phyloP scores from a whole-genome alignment of 2,113 vertebrate species.

The Rhineura floridana region DNA sequence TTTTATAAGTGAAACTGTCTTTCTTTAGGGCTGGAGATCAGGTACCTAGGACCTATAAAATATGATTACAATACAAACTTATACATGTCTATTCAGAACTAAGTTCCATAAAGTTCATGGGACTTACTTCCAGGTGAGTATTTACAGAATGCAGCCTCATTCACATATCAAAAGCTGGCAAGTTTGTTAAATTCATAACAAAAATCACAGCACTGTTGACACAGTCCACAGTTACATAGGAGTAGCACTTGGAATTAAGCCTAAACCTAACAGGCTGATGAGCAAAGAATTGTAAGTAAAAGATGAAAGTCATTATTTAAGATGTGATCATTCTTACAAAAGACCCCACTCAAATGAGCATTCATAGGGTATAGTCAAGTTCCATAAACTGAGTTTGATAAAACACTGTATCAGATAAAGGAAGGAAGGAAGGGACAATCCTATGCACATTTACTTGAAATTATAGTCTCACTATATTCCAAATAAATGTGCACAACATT shows the following conservation, averaged over 20 bases:
- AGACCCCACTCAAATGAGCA: background rate
- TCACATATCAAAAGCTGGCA: background rate
- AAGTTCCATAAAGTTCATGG: background rate
- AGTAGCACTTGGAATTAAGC: background rate
- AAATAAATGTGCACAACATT: background rate
- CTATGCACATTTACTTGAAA: background rate
- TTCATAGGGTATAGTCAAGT: background rate
- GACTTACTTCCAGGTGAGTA: too few species aligned
- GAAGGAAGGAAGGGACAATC: background rate
- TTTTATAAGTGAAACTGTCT: background rate
- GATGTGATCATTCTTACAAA: background rate
- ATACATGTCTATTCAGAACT: background rate
- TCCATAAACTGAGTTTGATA: background rate
- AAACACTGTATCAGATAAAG: slow-evolving; percentile 22
- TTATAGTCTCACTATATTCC: background rate
- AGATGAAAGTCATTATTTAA: slow-evolving; percentile 26
- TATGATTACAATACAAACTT: background rate
- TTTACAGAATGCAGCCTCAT: background rate
- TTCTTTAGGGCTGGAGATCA: slow-evolving; percentile 26
- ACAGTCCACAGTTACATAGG: background rate
- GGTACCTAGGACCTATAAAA: background rate
- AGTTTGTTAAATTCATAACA: background rate
- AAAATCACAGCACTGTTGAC: background rate
- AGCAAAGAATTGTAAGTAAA: slow-evolving; percentile 5
- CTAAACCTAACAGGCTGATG: background rate